These are phyloP conservation scores for Drosophila greeni DNA, from an alignment of 2,888 invertebrate genomes.

Conservation along the genomic window DNA sequence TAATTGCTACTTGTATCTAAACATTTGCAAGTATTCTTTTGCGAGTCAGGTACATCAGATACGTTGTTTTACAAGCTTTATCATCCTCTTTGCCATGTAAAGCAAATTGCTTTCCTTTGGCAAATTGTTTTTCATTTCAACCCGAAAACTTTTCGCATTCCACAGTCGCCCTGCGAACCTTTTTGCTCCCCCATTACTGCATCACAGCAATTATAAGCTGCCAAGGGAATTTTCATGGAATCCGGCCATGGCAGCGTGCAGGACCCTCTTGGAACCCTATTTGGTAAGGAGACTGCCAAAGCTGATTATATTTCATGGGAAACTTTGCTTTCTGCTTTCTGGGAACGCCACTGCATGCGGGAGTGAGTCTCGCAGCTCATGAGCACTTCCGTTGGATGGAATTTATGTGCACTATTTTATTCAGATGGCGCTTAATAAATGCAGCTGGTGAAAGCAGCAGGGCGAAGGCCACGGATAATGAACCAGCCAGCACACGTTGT, in stretches of 20 bases:
- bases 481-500: constrained; percentile 14
- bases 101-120: constrained; percentile 23
- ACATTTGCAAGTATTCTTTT: constrained; percentile 8
- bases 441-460: constrained; percentile 22
- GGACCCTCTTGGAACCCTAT: constrained; percentile 31
- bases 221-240: constrained; percentile 40
- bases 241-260: constrained; percentile 46
- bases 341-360: constrained; percentile 10
- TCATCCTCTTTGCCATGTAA: constrained; percentile 5
- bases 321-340: constrained; percentile 3
- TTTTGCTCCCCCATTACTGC: constrained; percentile 26
- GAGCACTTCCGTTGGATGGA: constrained; percentile 33
- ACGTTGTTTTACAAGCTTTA: constrained; percentile 10
- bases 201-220: constrained; percentile 48
- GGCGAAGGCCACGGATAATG: constrained; percentile 33
- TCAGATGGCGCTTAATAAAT: constrained; percentile 46
- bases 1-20: constrained; percentile 22
- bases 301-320: constrained; percentile 47
- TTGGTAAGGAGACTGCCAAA: constrained; percentile 36
- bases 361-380: constrained; percentile 16
- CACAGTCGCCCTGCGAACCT: constrained; percentile 16
- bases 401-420: constrained; percentile 55
- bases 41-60: constrained; percentile 25
- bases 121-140: constrained; percentile 23
- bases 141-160: constrained; percentile 27